Evolutionary conservation across 1,140 invertebrate species (phyloP), one percentile per base, ranked within the genome.

Genomic region (Lamellibrachia luymesi): DNA sequence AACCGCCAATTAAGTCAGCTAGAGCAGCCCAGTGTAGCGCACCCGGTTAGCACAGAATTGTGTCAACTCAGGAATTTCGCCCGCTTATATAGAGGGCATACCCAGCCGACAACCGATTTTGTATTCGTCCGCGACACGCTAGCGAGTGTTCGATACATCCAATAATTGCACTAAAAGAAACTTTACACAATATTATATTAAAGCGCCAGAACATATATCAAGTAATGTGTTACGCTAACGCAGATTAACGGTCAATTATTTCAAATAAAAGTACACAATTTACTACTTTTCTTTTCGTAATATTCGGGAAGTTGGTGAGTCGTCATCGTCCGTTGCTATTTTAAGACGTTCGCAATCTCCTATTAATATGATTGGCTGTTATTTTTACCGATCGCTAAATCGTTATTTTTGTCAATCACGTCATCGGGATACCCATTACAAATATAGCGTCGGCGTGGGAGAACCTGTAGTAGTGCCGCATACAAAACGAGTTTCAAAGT

Each of bases 281-380:
- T 80, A 80, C 64, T 80, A 80, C 64, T 22, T 80, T 80, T 80
- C 64, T 80, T 80, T 80, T 80, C 64, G 64, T 80, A 80, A 80
- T 80, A 80, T 22, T 80, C 64, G 17, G 64, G 64, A 80, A 80
- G 64, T 80, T 80, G 64, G 64, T 80, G 13, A 80, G 13, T 80
- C 64, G 64, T 80, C 64, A 80, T 10, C 13, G 25, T 80, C 64
- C 64, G 64, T 17, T 80, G 25, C 64, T 80, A 80, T 80, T 80
- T 80, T 80, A 22, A 22, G 64, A 80, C 64, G 64, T 80, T 80
- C 64, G 64, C 64, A 80, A 80, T 80, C 64, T 80, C 64, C 64
- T 80, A 80, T 80, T 80, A 80, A 80, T 22, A 22, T 80, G 64
- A 80, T 80, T 80, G 64, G 64, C 13, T 80, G 64, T 17, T 80